phyloP scores from a whole-genome alignment of 2,113 vertebrate genomes.

The Menidia beryllina region DNA sequence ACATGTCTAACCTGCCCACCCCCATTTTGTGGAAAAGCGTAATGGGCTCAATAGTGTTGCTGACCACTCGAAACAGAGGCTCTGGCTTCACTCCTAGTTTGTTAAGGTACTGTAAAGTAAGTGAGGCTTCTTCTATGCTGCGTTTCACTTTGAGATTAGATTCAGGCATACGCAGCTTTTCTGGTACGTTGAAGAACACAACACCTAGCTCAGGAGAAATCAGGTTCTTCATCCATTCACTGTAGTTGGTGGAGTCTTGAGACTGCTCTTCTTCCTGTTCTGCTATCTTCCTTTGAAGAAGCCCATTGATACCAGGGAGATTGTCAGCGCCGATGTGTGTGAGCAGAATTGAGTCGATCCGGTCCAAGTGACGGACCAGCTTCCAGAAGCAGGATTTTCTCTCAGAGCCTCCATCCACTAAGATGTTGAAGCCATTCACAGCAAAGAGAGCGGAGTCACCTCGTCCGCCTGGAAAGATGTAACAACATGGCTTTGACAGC shows the following conservation, averaged over 20 bases:
- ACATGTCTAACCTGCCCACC: slow-evolving; percentile 97
- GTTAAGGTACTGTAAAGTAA: slow-evolving; percentile 92
- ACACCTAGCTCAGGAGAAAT: slow-evolving; percentile 98
- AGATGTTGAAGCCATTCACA: slow-evolving; percentile 97
- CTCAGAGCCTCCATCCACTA: slow-evolving; percentile 96
- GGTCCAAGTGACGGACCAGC: slow-evolving; percentile 95
- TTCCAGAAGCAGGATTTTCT: slow-evolving; percentile 99
- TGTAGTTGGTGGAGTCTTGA: slow-evolving; percentile 93
- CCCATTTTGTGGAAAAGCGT: slow-evolving; percentile 99
- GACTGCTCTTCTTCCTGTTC: slow-evolving; percentile 95
- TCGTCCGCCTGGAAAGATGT: slow-evolving; percentile 97
- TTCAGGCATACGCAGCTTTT: slow-evolving; percentile 93
- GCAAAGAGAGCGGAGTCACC: slow-evolving; percentile 98
- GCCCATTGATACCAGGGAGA: slow-evolving; percentile 96
- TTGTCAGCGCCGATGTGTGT: slow-evolving; percentile 99
- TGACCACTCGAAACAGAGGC: slow-evolving; percentile 91
- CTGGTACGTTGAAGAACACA: slow-evolving; percentile 97
- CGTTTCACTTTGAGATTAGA: slow-evolving; percentile 94
- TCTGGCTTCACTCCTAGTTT: slow-evolving; percentile 91
- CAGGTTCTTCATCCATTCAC: slow-evolving; percentile 97
- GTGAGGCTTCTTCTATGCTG: slow-evolving; percentile 95
- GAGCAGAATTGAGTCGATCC: slow-evolving; percentile 94
- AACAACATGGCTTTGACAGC: slow-evolving; percentile 97
- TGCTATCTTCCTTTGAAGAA: slow-evolving; percentile 95
- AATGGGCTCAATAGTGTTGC: slow-evolving; percentile 93